These are phyloP conservation scores for Passer domesticus DNA, from an alignment of 2,113 vertebrate species.

Conservation along the genomic window DNA sequence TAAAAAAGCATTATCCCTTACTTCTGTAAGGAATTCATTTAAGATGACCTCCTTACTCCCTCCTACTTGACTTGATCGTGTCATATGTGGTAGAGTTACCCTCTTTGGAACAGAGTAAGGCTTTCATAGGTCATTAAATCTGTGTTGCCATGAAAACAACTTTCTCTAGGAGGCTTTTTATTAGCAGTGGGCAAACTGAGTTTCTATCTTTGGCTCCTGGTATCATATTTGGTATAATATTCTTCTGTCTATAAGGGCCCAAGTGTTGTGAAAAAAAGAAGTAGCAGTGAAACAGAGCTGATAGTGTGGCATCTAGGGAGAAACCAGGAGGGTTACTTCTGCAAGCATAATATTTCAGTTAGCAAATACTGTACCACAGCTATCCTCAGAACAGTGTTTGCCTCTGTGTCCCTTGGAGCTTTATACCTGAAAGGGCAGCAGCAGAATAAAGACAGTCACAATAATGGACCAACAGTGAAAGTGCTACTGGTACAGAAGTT, in stretches of 20 bases:
- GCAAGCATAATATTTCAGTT: not conserved
- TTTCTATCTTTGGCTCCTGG: not conserved
- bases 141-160: not conserved
- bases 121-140: not conserved
- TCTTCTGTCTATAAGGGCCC: not conserved
- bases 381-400: not conserved
- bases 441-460: not conserved
- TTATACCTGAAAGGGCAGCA: not conserved
- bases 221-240: not conserved
- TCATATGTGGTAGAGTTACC: not conserved
- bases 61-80: not conserved
- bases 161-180: not conserved
- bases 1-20: not conserved
- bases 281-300: not conserved
- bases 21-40: not conserved
- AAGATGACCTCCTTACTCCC: not conserved
- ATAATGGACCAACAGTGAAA: fast-evolving
- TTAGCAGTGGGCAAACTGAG: not conserved
- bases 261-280: not conserved
- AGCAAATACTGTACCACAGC: not conserved
- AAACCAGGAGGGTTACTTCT: not conserved
- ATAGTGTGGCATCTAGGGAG: not conserved
- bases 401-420: not conserved
- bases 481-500: not conserved
- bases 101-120: not conserved